phyloP scores from a whole-genome alignment of 1,140 invertebrate species.

The Sycophila sp. region DNA sequence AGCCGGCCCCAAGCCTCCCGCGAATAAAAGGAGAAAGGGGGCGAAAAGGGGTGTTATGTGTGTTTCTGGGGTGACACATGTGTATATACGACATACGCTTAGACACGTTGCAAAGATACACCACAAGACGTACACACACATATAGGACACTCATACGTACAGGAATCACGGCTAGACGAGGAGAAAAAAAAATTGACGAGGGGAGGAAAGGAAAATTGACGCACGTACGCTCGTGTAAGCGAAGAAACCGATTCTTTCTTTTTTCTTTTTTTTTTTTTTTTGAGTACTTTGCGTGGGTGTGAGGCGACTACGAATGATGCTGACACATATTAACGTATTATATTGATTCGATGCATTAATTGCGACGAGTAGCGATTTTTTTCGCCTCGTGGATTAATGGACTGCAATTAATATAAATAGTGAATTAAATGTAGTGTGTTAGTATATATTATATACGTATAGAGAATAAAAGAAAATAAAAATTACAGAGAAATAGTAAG shows the following conservation, averaged over 20 bases:
- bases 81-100: too few relatives aligned
- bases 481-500: neutral
- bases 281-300: neutral
- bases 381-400: neutral
- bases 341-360: neutral
- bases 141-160: neutral
- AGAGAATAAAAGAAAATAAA: neutral
- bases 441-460: neutral
- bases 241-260: too few relatives aligned
- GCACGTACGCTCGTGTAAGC: conserved; percentile 10
- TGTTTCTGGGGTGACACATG: conserved; percentile 1
- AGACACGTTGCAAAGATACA: too few relatives aligned
- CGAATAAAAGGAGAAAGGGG: neutral
- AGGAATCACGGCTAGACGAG: too few relatives aligned
- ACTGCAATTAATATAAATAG: neutral
- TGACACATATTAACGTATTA: conserved; percentile 13
- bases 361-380: neutral
- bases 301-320: neutral
- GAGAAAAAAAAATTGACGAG: too few relatives aligned
- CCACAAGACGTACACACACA: neutral
- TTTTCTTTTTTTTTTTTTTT: too few relatives aligned
- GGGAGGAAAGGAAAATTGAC: too few relatives aligned
- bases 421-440: conserved; percentile 14
- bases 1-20: neutral
- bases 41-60: neutral